Evolutionary conservation across 2,797 vertebrate species (phyloP), one percentile per base, ranked within the genome.

Genomic region (Atherinosoma microstoma): DNA sequence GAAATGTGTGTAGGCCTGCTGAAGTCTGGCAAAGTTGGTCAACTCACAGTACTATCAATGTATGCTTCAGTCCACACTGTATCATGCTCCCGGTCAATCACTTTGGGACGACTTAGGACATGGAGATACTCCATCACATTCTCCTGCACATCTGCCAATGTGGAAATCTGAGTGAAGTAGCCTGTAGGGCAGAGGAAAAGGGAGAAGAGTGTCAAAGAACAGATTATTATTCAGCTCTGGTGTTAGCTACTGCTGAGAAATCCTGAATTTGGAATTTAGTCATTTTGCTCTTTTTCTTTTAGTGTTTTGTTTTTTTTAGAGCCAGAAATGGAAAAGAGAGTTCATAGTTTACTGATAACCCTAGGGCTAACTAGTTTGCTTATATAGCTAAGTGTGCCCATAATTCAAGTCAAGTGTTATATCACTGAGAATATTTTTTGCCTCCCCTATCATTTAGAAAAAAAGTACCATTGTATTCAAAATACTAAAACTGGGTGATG

Each of bases 61-160:
- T 99, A 99, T 0, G 98, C 98, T 87, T 99, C 98, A 0, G 98
- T 99, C 98, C 98, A 99, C 42, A 99, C 96, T 0, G 97, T 97
- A 7, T 99, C 98, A 0, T 99, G 98, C 66, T 99, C 97, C 82
- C 95, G 97, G 90, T 99, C 98, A 20, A 99, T 99, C 58, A 99
- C 98, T 86, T 99, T 99, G 18, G 98, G 98, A n/a, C 98, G 94
- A 88, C 98, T 99, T 62, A 99, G 96, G 36, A 99, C 98, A 0
- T 99, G 98, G 16, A 99, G 96, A 76, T 99, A 99, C 84, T 99
- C 98, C 98, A 99, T 99, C 76, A 99, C 98, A 1, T 99, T 99
- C 91, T 99, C 98, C 74, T 99, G 98, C 67, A 99, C 97, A 3
- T 99, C 98, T 47, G 98, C 98, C 92, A 99, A 76, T 0, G 98